A percentile compares a stretch with the other conserved stretches of the same genome.
Evolutionary conservation across 2,113 vertebrate species (phyloP).

Genomic region (Anhinga rufa): DNA sequence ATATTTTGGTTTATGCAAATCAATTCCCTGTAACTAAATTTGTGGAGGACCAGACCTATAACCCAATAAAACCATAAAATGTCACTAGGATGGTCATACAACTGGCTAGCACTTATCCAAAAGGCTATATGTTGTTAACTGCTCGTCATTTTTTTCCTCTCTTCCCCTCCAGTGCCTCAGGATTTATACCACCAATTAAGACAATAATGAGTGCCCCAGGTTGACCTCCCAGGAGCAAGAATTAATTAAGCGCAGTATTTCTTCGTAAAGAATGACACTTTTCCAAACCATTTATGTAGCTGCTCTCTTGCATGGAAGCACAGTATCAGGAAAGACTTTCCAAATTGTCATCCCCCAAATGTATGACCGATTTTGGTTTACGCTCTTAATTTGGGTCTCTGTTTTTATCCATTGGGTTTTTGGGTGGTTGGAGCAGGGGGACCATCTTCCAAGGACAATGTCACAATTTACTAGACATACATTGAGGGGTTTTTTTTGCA

Average conservation of each 20-base stretch:
- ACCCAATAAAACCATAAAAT: conserved; percentile 59
- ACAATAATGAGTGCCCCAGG: conserved; percentile 77
- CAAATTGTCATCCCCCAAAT: neutral
- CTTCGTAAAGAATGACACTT: conserved; percentile 75
- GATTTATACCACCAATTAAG: conserved; percentile 82
- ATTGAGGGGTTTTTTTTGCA: neutral
- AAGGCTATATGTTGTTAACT: conserved; percentile 58
- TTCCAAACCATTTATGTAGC: conserved; percentile 58
- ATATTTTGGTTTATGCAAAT: conserved; percentile 54
- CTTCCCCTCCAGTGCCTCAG: conserved; percentile 65
- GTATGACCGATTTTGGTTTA: neutral
- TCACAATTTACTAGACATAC: neutral
- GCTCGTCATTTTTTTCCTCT: conserved; percentile 16
- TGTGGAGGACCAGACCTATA: conserved; percentile 47
- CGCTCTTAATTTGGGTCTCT: neutral
- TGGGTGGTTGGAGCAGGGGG: accelerated
- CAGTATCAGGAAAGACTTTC: neutral
- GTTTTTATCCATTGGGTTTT: neutral
- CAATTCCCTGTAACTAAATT: conserved; percentile 60
- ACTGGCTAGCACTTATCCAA: conserved; percentile 5
- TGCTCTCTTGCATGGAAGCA: conserved; percentile 33
- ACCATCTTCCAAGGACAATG: neutral
- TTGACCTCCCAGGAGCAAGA: conserved; percentile 78
- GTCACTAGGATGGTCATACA: conserved; percentile 19
- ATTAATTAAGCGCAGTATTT: conserved; percentile 82